Evolutionary conservation across 1,140 invertebrate species (phyloP).

Genomic region (Rhagoletis pomonella): DNA sequence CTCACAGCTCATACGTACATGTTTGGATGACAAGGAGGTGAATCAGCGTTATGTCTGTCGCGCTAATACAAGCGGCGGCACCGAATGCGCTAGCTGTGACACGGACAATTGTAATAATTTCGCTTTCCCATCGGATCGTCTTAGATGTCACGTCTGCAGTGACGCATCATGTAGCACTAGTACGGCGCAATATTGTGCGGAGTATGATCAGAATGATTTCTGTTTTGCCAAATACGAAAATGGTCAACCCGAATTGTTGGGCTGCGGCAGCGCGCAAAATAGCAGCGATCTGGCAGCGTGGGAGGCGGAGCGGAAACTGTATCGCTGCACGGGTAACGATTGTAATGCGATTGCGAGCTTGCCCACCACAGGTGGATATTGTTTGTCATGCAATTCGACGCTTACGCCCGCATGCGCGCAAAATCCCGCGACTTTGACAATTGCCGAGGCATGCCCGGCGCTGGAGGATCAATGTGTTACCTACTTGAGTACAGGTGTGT

Average conservation of each 20-base stretch:
- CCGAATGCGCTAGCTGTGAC: slow-evolving; percentile 62
- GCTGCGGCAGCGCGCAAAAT: slow-evolving; percentile 65
- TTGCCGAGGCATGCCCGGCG: slow-evolving; percentile 58
- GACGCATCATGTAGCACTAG: slow-evolving; percentile 57
- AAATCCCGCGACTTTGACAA: slow-evolving; percentile 58
- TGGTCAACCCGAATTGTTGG: slow-evolving; percentile 61
- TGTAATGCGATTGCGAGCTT: slow-evolving; percentile 62
- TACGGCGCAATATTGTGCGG: slow-evolving; percentile 57
- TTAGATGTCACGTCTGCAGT: slow-evolving; percentile 65
- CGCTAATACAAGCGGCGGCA: slow-evolving; percentile 59
- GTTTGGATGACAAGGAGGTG: slow-evolving; percentile 68
- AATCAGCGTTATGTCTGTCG: slow-evolving; percentile 61
- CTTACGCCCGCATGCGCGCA: slow-evolving; percentile 63
- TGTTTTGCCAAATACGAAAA: slow-evolving; percentile 68
- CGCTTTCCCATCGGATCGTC: slow-evolving; percentile 62
- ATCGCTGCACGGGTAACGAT: slow-evolving; percentile 60
- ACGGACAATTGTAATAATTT: slow-evolving; percentile 63
- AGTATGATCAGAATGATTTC: slow-evolving; percentile 61
- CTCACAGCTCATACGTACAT: slow-evolving; percentile 62
- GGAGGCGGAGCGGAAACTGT: slow-evolving; percentile 60
- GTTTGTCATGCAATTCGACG: slow-evolving; percentile 67
- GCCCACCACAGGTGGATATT: slow-evolving; percentile 58
- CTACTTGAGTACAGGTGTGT: slow-evolving; percentile 21
- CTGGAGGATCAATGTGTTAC: slow-evolving; percentile 63
- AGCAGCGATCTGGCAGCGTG: slow-evolving; percentile 62